phyloP scores from a whole-genome alignment of 2,888 invertebrate species.

The Caenorhabditis sp. region DNA sequence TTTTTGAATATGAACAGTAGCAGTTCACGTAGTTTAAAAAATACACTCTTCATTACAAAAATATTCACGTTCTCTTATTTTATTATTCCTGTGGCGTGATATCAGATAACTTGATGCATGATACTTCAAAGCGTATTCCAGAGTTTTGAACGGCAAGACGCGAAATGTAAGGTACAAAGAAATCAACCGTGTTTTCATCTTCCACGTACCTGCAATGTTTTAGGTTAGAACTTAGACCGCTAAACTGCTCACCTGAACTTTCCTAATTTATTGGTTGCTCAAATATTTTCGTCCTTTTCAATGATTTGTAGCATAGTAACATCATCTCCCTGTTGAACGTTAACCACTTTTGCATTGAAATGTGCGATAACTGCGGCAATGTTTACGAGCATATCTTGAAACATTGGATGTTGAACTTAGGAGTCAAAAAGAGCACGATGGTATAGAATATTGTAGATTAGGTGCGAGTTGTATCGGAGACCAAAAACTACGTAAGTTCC shows the following conservation, averaged over 20 bases:
- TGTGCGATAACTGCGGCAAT: constrained; percentile 54
- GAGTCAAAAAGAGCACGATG: constrained; percentile 87
- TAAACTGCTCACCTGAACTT: constrained; percentile 83
- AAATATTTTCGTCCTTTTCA: constrained; percentile 87
- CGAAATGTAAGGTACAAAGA: constrained; percentile 99
- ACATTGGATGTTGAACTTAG: constrained; percentile 85
- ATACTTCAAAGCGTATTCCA: constrained; percentile 75
- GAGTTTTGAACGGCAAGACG: constrained; percentile 75
- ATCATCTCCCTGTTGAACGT: constrained; percentile 54
- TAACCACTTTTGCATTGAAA: constrained; percentile 48
- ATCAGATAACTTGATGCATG: constrained; percentile 70
- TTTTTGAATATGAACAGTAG: too few species aligned
- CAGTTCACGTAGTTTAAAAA: too few species aligned
- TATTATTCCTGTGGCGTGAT: constrained; percentile 13
- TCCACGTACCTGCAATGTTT: constrained; percentile 88
- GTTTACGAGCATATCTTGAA: constrained; percentile 75
- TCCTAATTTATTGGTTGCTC: constrained; percentile 90
- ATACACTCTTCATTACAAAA: too few species aligned
- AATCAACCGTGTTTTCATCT: constrained; percentile 97
- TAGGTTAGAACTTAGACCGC: too few species aligned
- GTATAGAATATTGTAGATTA: constrained; percentile 93
- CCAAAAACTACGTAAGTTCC: too few species aligned
- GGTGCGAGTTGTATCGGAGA: constrained; percentile 81
- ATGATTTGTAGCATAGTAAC: constrained; percentile 76
- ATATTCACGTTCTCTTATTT: neutral